These are phyloP conservation scores for Thalpophila matura DNA, from an alignment of 2,888 invertebrate species.

Conservation along the genomic window DNA sequence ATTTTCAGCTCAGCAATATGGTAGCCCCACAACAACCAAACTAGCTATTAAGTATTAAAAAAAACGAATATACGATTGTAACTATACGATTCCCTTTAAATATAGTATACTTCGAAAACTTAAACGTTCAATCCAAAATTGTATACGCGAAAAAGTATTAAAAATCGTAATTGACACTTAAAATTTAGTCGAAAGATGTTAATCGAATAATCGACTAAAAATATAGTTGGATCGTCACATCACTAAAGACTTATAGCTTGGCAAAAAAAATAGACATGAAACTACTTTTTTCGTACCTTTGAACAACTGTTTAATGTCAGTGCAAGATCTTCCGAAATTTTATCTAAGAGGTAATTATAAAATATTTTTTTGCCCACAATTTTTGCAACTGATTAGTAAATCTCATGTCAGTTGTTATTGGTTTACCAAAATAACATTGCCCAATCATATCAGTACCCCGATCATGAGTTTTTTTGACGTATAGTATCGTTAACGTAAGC, in stretches of 20 bases:
- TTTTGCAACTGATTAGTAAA: too few relatives aligned
- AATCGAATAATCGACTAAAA: constrained; percentile 52
- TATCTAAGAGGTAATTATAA: too few relatives aligned
- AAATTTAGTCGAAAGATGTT: constrained; percentile 57
- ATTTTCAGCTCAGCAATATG: neutral
- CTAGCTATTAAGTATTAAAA: constrained; percentile 63
- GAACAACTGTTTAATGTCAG: too few relatives aligned
- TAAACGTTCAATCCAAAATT: constrained; percentile 80
- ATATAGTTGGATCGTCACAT: constrained; percentile 14
- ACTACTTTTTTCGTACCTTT: too few relatives aligned
- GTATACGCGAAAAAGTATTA: constrained; percentile 82
- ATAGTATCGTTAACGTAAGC: too few relatives aligned
- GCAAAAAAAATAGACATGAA: neutral
- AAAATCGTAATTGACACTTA: constrained; percentile 62
- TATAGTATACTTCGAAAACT: constrained; percentile 72
- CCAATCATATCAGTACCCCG: too few relatives aligned
- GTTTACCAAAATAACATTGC: too few relatives aligned
- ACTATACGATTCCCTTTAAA: constrained; percentile 79
- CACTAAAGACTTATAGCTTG: constrained; percentile 19
- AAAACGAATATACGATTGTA: constrained; percentile 80
- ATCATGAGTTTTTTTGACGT: too few relatives aligned
- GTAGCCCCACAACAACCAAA: constrained; percentile 38
- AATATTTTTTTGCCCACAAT: too few relatives aligned
- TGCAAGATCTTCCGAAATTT: too few relatives aligned
- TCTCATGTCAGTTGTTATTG: too few relatives aligned